Conservation (phyloP, 1,140 invertebrate species). For the Epicauta chinensis region DNA sequence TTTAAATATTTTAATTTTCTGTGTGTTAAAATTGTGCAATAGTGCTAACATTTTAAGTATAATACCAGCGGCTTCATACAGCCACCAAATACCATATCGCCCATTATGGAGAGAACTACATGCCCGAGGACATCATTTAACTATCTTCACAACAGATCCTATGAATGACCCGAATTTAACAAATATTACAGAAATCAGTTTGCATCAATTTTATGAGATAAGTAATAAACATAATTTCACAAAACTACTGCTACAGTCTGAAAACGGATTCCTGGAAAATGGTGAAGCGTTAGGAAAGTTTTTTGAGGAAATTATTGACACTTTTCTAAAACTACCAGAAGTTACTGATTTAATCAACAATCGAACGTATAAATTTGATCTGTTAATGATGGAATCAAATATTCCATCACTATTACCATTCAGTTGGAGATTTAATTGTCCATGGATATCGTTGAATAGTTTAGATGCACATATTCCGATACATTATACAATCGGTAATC, state of each 20-base stretch:
- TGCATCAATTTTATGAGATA: background rate
- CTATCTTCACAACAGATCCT: constrained; percentile 40
- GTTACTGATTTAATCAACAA: background rate
- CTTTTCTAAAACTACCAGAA: background rate
- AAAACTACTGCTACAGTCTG: background rate
- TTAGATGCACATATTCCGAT: constrained; percentile 20
- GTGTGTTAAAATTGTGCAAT: background rate
- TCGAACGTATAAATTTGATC: constrained; percentile 34
- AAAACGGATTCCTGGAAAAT: background rate
- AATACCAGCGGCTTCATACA: constrained; percentile 40
- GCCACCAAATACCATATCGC: constrained; percentile 44
- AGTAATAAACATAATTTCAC: background rate
- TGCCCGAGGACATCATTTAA: constrained; percentile 44
- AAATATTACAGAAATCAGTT: constrained; percentile 4
- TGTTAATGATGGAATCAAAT: constrained; percentile 36
- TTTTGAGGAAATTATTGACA: background rate
- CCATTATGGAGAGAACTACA: constrained; percentile 32
- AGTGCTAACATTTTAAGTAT: constrained; percentile 40
- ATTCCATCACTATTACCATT: constrained; percentile 28
- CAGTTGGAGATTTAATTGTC: constrained; percentile 34
- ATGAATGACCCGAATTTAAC: constrained; percentile 27
- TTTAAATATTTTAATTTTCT: no score
- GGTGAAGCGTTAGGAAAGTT: background rate
- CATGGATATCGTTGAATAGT: constrained; percentile 33
- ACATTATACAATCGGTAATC: constrained; percentile 34